These are phyloP conservation scores for Drosophila siamana DNA, from an alignment of 2,888 invertebrate species.

Conservation along the genomic window DNA sequence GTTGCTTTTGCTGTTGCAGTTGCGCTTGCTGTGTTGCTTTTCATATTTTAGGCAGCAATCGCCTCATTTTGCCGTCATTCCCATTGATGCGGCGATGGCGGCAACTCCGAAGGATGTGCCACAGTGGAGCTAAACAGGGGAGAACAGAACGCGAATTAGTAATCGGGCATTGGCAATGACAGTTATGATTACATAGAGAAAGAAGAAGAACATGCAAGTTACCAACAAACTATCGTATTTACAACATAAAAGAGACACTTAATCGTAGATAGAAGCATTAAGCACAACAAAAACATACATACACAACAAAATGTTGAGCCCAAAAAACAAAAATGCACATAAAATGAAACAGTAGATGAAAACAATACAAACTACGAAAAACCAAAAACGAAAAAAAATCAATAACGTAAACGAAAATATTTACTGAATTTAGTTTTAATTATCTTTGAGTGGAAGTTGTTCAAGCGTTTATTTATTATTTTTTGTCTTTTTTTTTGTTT, in stretches of 20 bases:
- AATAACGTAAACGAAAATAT: slow-evolving; percentile 16
- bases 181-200: slow-evolving; percentile 7
- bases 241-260: slow-evolving; percentile 44
- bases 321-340: slow-evolving; percentile 28
- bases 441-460: slow-evolving; percentile 35
- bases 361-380: slow-evolving; percentile 17
- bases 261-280: slow-evolving; percentile 39
- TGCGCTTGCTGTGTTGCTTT: slow-evolving; percentile 58
- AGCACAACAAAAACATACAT: slow-evolving; percentile 40
- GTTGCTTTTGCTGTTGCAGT: slow-evolving; percentile 12
- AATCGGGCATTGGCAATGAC: background rate
- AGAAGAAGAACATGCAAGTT: slow-evolving; percentile 46
- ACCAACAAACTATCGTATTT: slow-evolving; percentile 34
- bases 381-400: slow-evolving; percentile 7
- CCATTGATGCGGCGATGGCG: slow-evolving; percentile 99
- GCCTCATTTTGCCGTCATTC: slow-evolving; percentile 91
- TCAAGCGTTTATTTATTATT: slow-evolving; percentile 34
- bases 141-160: slow-evolving; percentile 26
- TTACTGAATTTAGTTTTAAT: slow-evolving; percentile 22
- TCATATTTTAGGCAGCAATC: slow-evolving; percentile 85
- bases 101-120: slow-evolving; percentile 98
- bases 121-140: slow-evolving; percentile 92
- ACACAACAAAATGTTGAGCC: slow-evolving; percentile 23
- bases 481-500: slow-evolving; percentile 12
- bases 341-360: slow-evolving; percentile 24